phyloP scores from a whole-genome alignment of 2,113 vertebrate species.

The Actenoides lindsayi region DNA sequence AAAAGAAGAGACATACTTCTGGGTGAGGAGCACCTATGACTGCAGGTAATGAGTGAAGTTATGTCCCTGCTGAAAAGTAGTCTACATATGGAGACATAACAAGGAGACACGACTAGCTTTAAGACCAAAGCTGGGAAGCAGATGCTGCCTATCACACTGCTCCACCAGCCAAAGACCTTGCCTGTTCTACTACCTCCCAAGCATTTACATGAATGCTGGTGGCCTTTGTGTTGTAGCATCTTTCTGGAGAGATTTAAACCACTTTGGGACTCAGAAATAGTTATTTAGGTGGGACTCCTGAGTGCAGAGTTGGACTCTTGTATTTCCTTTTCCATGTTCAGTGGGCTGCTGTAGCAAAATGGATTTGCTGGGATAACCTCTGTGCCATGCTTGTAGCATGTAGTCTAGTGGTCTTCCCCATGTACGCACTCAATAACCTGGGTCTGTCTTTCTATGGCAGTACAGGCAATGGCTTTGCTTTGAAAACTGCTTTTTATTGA shows the following conservation, averaged over 20 bases:
- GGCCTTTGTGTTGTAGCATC: not conserved
- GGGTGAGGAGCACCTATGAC: not conserved
- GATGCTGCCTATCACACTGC: not conserved
- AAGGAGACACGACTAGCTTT: not conserved
- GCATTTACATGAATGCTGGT: not conserved
- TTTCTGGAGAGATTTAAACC: not conserved
- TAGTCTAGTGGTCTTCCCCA: not conserved
- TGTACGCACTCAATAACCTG: not conserved
- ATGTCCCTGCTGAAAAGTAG: not conserved
- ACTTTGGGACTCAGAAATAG: not conserved
- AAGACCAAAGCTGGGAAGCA: not conserved
- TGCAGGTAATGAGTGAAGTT: not conserved
- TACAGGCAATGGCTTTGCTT: not conserved
- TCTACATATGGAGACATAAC: accelerated
- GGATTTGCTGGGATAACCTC: not conserved
- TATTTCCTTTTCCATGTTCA: not conserved
- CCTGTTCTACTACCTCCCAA: not conserved
- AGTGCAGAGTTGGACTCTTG: not conserved
- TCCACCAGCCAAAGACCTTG: not conserved
- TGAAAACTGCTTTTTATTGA: not conserved
- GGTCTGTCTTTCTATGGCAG: not conserved
- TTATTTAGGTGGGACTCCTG: not conserved
- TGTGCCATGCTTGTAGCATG: not conserved
- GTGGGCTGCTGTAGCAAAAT: not conserved
- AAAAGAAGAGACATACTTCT: not conserved